Base-by-base conservation (phyloP, 2,888 invertebrate species). In the Sinopyrophorus schimmeli region DNA sequence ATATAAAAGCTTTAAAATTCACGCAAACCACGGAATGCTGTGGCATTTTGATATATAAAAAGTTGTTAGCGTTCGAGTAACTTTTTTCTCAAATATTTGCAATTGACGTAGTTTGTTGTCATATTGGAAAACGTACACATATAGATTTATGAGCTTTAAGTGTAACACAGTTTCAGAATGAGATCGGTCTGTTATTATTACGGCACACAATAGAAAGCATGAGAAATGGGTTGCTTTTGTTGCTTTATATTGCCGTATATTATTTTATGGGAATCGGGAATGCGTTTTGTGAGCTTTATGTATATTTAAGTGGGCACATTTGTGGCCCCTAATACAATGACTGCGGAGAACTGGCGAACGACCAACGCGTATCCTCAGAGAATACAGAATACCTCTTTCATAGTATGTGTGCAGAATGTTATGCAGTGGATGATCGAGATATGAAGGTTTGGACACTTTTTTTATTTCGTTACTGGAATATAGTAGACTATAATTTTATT, bases 271-370 rank as follows among this genome's bases (percentile, higher is more conserved):
- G 47, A 49, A 54, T 53, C 53, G 39, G 53, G 51, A 56, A 55
- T 56, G 51, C 54, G 53, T 49, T 53, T 50, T 44, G 48, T 42
- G 39, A 48, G 44, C 42, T 60, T 58, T 55, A 58, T 60, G 50
- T 58, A 60, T 58, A 60, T 60, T 60, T 55, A 60, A 60, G 56
- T 57, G 58, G 56, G 54, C 56, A 58, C 59, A 57, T 60, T 58
- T 57, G 59, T 53, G 58, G 53, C 54, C 55, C 53, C 41, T 54
- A 57, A 57, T 55, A 57, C 57, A 57, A 55, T 57, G 57, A 57
- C 55, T 57, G 57, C 57, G 55, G 57, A 43, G 51, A 55, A 55
- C 54, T 53, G 48, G 42, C 52, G 41, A 48, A 56, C 56, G 54
- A 49, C 50, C 51, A 24, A 14, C 40, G 43, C 51, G 37, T 24